phyloP scores from a whole-genome alignment of 2,797 vertebrate genomes.

The Lutjanus campechanus region DNA sequence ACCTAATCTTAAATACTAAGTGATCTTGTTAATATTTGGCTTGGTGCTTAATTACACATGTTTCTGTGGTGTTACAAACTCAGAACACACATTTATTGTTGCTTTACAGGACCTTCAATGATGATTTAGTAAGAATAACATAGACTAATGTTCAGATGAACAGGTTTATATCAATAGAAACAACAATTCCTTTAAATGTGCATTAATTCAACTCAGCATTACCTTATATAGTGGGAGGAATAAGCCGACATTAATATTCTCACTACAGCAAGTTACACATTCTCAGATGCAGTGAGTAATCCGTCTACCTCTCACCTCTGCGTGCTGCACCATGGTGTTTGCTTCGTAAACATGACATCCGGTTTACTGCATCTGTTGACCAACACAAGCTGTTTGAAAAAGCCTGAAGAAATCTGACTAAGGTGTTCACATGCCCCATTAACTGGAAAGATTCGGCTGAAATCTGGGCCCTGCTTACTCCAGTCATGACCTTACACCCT shows the following conservation, averaged over 20 bases:
- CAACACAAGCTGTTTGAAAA: conserved; percentile 46
- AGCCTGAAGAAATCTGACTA: conserved; percentile 40
- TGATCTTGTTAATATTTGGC: no score
- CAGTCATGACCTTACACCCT: conserved; percentile 20
- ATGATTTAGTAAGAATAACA: not conserved
- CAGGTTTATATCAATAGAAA: not conserved
- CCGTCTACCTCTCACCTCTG: not conserved
- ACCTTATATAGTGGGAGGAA: conserved; percentile 3
- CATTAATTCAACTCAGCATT: not conserved
- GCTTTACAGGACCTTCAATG: not conserved
- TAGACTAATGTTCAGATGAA: not conserved
- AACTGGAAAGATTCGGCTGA: conserved; percentile 31
- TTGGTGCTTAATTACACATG: no score
- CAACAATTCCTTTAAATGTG: not conserved
- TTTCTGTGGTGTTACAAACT: no score
- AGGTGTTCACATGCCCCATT: conserved; percentile 48
- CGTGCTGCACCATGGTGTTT: conserved; percentile 18
- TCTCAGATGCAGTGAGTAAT: conserved; percentile 22
- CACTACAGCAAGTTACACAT: not conserved
- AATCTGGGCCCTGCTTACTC: conserved; percentile 16
- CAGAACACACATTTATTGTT: no score
- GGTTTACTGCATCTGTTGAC: conserved; percentile 46
- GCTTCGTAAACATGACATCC: conserved; percentile 45
- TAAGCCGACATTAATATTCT: conserved; percentile 7
- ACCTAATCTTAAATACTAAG: no score